Base-by-base conservation (phyloP, 2,113 vertebrate genomes). In the Rhynchomys soricoides region DNA sequence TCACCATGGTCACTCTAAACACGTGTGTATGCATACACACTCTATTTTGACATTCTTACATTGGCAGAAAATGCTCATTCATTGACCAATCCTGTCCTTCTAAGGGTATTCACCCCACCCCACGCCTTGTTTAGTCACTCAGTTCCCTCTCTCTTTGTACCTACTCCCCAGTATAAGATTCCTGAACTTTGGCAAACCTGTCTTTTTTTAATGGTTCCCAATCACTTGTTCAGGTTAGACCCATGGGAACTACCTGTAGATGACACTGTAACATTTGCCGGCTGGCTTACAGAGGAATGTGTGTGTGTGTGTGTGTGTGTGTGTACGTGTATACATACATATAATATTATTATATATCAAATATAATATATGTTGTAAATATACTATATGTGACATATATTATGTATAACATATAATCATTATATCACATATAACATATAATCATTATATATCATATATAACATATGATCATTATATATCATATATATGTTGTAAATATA, bases 251-350 rank as follows among this genome's bases (percentile, higher is more conserved):
- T 31, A 50, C 71, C 45, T 96, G 57, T 26, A 95, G 77, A 89
- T 86, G 82, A 89, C 90, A 82, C 77, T 86, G 79, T 62, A 62
- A 55, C 64, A 83, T 92, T 89, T 89, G 37, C 26, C 48, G 85
- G 37, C 12, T 22, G 24, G 50, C 3, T 16, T n/a, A 16, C 2
- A n/a, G 15, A 87, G 24, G 24, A 2, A 31, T 31, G 31, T 9
- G 5, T 37, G 15, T 13, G 3, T 68, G 2, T 16, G 3, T 13
- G 8, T 66, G 6, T 68, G 1, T 66, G 3, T 16, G 10, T 37
- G 6, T 68, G 31, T 68, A 16, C 34, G 13, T 37, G 16, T 37
- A 5, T 34, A 34, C 37, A 31, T 8, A 64, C 29, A 29, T 29
- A 29, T 11, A 29, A 55, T 55, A 55, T 55, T 55, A 13, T 55